These are phyloP conservation scores for Laticauda colubrina DNA, from an alignment of 2,113 vertebrate genomes.

Conservation along the genomic window DNA sequence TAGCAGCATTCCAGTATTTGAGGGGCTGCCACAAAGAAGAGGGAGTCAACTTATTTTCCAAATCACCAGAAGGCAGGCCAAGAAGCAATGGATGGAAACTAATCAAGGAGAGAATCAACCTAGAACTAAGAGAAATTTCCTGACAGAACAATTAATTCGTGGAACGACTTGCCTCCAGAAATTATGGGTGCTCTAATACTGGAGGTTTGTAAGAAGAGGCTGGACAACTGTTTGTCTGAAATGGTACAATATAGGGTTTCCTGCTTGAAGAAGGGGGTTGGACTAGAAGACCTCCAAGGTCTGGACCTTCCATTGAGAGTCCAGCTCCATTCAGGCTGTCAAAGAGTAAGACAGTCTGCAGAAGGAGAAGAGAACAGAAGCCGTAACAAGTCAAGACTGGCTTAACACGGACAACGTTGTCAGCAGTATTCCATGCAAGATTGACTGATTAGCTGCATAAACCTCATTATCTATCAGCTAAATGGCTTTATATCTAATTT, in stretches of 20 bases:
- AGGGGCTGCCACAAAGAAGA: background rate
- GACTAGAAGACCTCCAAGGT: background rate
- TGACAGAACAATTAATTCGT: too few relatives aligned
- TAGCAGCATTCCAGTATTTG: background rate
- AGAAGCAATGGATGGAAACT: too few relatives aligned
- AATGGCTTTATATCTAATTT: conserved; percentile 64
- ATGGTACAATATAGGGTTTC: background rate
- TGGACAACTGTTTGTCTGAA: background rate
- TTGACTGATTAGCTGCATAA: conserved; percentile 59
- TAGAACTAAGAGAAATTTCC: background rate
- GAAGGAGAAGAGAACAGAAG: conserved; percentile 22
- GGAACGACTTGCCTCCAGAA: background rate
- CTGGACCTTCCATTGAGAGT: conserved; percentile 16
- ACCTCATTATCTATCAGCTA: conserved; percentile 59
- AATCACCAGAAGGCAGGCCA: background rate
- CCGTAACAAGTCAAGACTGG: conserved; percentile 50
- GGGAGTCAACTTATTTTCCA: background rate
- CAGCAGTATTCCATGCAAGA: conserved; percentile 64
- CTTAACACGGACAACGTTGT: conserved; percentile 55
- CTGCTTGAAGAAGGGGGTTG: background rate
- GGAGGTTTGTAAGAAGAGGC: background rate
- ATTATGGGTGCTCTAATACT: background rate
- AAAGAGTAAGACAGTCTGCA: conserved; percentile 26
- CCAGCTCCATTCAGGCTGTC: conserved; percentile 18
- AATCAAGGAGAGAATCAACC: background rate